phyloP scores from a whole-genome alignment of 2,888 invertebrate genomes.

The Agriopis leucophaearia region DNA sequence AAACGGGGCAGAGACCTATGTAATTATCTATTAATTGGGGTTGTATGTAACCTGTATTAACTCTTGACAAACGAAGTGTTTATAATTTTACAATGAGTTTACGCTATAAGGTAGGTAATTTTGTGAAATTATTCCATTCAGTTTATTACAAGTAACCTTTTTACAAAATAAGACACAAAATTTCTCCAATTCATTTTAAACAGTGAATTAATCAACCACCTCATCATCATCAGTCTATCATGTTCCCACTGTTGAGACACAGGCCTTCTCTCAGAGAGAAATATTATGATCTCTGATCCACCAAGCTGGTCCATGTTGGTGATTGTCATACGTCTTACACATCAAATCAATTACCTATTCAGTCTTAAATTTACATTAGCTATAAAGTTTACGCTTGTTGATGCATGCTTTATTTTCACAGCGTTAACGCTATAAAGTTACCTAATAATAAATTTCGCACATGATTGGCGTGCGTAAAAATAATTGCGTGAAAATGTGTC shows the following conservation, averaged over 20 bases:
- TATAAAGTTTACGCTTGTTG: not conserved
- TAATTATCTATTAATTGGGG: conserved; percentile 54
- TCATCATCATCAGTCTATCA: too few relatives aligned
- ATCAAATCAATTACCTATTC: too few relatives aligned
- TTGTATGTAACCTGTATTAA: conserved; percentile 24
- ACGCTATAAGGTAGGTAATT: not conserved
- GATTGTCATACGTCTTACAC: too few relatives aligned
- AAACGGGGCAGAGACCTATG: conserved; percentile 50
- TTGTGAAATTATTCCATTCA: not conserved
- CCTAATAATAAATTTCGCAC: conserved; percentile 36
- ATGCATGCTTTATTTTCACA: conserved; percentile 1
- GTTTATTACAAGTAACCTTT: not conserved
- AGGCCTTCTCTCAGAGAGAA: too few relatives aligned
- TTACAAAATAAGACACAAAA: not conserved
- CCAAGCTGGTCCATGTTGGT: too few relatives aligned
- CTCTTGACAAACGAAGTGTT: conserved; percentile 23
- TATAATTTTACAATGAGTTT: conserved; percentile 14
- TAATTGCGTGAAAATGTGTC: conserved; percentile 41
- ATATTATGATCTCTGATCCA: too few relatives aligned
- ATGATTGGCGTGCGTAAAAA: conserved; percentile 40
- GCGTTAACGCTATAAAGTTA: conserved; percentile 32
- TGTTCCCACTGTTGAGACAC: too few relatives aligned
- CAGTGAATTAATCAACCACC: not conserved
- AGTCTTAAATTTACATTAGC: not conserved
- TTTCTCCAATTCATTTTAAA: not conserved